A percentile compares a stretch with the other conserved stretches of the same genome.
phyloP scores from a whole-genome alignment of 2,888 invertebrate genomes.

The Drosophila seclusa region DNA sequence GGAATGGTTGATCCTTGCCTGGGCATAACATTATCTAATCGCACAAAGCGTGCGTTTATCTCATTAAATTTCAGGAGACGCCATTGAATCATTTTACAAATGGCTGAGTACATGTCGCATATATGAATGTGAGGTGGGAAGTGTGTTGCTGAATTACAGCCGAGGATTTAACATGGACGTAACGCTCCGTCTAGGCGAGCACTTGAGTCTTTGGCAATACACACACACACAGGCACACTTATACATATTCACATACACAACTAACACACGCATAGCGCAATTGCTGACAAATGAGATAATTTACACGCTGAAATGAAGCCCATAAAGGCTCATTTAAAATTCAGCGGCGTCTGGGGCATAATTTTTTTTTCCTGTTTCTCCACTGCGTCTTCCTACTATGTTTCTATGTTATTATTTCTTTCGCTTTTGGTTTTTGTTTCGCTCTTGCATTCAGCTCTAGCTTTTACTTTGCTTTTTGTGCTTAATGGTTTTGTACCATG shows the following conservation, averaged over 20 bases:
- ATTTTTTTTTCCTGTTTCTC: slow-evolving; percentile 69
- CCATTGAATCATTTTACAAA: slow-evolving; percentile 79
- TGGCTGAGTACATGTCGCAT: slow-evolving; percentile 76
- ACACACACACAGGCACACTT: slow-evolving; percentile 23
- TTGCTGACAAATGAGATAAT: slow-evolving; percentile 81
- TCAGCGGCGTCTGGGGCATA: slow-evolving; percentile 81
- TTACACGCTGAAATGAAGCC: slow-evolving; percentile 81
- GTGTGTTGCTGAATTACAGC: slow-evolving; percentile 5
- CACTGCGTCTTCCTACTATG: slow-evolving; percentile 11
- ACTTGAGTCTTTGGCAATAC: slow-evolving; percentile 50
- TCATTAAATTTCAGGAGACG: slow-evolving; percentile 77
- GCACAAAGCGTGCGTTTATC: slow-evolving; percentile 71
- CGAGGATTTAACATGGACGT: slow-evolving; percentile 31
- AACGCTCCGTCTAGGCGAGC: slow-evolving; percentile 54
- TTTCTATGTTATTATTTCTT: slow-evolving; percentile 31
- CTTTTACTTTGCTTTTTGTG: slow-evolving; percentile 71
- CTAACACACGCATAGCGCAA: slow-evolving; percentile 61
- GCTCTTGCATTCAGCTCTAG: slow-evolving; percentile 66
- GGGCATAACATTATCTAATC: slow-evolving; percentile 66
- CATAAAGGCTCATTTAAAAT: slow-evolving; percentile 81
- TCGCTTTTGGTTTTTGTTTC: slow-evolving; percentile 37
- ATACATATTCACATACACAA: slow-evolving; percentile 8
- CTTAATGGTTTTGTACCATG: slow-evolving; percentile 80
- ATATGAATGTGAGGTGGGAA: slow-evolving; percentile 48
- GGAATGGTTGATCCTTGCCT: slow-evolving; percentile 45